Evolutionary conservation across 2,113 vertebrate genomes (phyloP).

Genomic region (Connochaetes taurinus): DNA sequence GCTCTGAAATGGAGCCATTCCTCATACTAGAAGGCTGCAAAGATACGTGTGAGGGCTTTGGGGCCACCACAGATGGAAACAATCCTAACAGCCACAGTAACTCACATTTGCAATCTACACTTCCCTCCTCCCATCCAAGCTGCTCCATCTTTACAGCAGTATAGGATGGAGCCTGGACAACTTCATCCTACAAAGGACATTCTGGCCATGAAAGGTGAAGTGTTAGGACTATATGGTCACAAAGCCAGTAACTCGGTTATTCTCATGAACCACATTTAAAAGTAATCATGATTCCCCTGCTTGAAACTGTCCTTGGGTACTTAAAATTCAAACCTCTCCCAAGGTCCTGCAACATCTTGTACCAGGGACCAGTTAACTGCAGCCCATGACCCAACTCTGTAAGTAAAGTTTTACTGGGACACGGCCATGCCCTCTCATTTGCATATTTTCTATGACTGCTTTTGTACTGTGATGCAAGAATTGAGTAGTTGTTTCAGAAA

Average conservation of each 20-base stretch:
- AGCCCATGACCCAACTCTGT: background rate
- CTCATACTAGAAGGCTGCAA: conserved; percentile 13
- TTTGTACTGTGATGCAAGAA: background rate
- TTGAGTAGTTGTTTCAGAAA: background rate
- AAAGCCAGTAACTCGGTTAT: background rate
- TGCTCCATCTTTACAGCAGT: background rate
- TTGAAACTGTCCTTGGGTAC: background rate
- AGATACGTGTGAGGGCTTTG: background rate
- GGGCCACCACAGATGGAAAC: background rate
- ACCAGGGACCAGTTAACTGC: background rate
- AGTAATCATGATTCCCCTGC: background rate
- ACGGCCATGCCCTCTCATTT: background rate
- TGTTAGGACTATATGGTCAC: background rate
- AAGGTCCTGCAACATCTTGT: background rate
- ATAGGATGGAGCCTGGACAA: background rate
- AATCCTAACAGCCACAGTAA: background rate
- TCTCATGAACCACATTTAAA: background rate
- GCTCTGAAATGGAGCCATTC: conserved; percentile 12
- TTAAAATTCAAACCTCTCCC: background rate
- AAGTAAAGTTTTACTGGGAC: background rate
- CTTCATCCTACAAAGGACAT: background rate
- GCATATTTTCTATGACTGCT: background rate
- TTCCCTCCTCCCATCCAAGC: background rate
- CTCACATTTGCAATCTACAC: conserved; percentile 2
- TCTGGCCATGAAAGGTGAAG: background rate